phyloP scores from a whole-genome alignment of 2,888 invertebrate species.

The Asteroscopus sphinx region DNA sequence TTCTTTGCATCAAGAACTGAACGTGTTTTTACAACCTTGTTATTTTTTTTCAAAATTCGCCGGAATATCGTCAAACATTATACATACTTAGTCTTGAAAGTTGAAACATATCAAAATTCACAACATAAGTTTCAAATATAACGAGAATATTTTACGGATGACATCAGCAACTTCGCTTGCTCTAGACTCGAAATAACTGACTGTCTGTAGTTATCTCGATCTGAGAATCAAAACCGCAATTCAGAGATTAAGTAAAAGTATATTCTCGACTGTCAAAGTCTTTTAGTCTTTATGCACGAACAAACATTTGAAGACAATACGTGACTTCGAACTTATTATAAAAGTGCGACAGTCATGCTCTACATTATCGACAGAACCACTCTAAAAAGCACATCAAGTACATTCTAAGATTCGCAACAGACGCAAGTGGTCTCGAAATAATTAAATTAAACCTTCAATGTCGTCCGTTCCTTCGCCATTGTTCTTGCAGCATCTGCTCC shows the following conservation, averaged over 20 bases:
- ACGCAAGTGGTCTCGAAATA: conserved; percentile 63
- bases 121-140: too few relatives aligned
- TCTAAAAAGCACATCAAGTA: conserved; percentile 5
- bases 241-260: background rate
- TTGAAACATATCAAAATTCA: too few relatives aligned
- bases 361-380: conserved; percentile 8
- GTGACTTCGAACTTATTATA: conserved; percentile 3
- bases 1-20: background rate
- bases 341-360: conserved; percentile 7
- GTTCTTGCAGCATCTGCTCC: conserved; percentile 83
- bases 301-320: conserved; percentile 4
- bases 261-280: background rate
- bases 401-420: conserved; percentile 26
- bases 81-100: too few relatives aligned
- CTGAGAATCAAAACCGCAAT: background rate
- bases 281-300: conserved; percentile 4
- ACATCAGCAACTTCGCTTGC: background rate
- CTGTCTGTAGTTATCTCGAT: background rate
- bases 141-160: too few relatives aligned
- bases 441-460: conserved; percentile 82
- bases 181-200: too few relatives aligned
- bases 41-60: too few relatives aligned
- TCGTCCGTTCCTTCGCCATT: conserved; percentile 62
- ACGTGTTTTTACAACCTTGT: too few relatives aligned
- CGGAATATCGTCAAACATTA: too few relatives aligned